Evolutionary conservation across 2,888 invertebrate genomes (phyloP).

Genomic region (Agrochola circellaris): DNA sequence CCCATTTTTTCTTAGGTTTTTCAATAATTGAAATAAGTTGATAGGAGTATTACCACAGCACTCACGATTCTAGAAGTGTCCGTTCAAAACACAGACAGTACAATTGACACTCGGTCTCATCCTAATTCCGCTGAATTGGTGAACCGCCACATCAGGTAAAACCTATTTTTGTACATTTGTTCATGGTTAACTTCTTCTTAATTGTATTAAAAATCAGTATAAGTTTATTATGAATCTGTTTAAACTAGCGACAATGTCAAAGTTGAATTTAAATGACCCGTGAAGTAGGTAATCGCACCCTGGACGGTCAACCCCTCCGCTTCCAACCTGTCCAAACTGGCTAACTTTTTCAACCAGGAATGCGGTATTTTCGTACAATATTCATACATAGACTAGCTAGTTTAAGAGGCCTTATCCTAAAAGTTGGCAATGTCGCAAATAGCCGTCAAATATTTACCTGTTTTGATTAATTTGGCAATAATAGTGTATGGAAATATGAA

Average conservation of each 20-base stretch:
- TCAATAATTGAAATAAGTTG: not conserved
- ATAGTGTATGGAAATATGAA: no score
- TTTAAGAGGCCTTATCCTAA: not conserved
- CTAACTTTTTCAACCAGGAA: not conserved
- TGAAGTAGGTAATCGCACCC: not conserved
- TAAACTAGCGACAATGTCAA: not conserved
- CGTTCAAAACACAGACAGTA: not conserved
- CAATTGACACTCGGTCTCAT: not conserved
- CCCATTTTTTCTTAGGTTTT: not conserved
- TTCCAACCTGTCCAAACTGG: not conserved
- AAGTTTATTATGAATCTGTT: not conserved
- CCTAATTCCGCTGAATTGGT: not conserved
- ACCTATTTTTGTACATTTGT: not conserved
- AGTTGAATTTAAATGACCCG: not conserved
- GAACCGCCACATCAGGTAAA: not conserved
- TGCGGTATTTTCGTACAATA: not conserved
- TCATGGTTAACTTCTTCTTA: not conserved
- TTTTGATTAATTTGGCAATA: no score
- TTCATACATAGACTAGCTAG: not conserved
- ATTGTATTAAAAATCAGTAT: not conserved
- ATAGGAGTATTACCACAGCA: no score
- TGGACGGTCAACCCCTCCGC: not conserved
- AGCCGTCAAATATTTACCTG: no score
- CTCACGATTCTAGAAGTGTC: not conserved
- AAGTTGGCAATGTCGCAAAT: no score